Conservation (phyloP, 2,888 invertebrate species). For the Laspeyria flexula region DNA sequence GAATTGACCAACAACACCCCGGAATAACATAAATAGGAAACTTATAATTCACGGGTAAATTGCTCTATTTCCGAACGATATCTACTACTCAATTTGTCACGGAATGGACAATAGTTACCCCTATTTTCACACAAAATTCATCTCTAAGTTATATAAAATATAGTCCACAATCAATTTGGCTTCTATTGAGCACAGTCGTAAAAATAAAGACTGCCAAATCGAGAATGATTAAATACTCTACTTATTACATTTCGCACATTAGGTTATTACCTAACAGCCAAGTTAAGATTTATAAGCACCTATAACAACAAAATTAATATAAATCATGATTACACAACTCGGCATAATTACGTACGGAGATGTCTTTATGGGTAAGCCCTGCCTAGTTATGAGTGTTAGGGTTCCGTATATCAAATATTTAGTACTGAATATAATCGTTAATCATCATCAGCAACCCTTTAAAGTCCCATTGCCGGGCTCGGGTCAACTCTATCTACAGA, state of each 20-base stretch:
- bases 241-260: constrained; percentile 1
- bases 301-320: constrained; percentile 7
- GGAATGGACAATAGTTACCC: constrained; percentile 55
- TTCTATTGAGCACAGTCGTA: neutral
- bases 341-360: neutral
- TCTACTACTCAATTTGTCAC: constrained; percentile 72
- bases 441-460: too few relatives aligned
- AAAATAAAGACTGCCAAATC: constrained; percentile 1
- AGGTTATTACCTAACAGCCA: neutral
- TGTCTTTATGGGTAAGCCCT: neutral
- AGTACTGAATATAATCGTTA: neutral
- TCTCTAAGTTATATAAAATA: neutral
- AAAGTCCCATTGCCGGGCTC: too few relatives aligned
- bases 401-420: neutral
- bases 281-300: neutral
- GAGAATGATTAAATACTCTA: constrained; percentile 5
- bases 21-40: constrained; percentile 55
- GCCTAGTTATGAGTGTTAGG: neutral
- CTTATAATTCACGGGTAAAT: constrained; percentile 74
- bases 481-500: too few relatives aligned
- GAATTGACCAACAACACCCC: constrained; percentile 70
- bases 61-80: constrained; percentile 77
- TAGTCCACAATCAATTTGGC: neutral
- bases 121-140: neutral
- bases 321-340: constrained; percentile 11